These are phyloP conservation scores for Mustela nigripes DNA, from an alignment of 2,113 vertebrate species.

Conservation along the genomic window DNA sequence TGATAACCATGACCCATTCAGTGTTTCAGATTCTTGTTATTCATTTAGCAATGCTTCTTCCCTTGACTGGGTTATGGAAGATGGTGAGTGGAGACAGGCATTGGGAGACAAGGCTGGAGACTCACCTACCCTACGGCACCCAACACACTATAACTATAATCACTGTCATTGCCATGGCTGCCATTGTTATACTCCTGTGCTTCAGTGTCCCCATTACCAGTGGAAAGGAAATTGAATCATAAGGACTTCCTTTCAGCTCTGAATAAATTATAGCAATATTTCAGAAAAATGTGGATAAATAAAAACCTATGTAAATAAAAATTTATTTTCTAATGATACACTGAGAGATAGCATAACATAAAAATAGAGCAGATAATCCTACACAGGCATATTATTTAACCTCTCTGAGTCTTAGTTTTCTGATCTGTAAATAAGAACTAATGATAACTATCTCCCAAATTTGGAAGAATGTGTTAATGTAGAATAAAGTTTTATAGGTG, in stretches of 20 bases:
- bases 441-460: neutral
- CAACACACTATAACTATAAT: neutral
- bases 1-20: neutral
- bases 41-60: neutral
- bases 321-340: neutral
- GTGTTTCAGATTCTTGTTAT: neutral
- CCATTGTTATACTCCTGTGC: neutral
- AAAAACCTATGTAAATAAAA: slow-evolving; percentile 24
- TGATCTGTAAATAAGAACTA: slow-evolving; percentile 36
- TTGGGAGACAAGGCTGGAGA: neutral
- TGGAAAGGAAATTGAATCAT: slow-evolving; percentile 7
- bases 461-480: neutral
- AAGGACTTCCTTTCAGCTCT: neutral
- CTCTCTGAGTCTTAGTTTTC: neutral
- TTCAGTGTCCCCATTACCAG: neutral
- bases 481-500: neutral
- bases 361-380: neutral
- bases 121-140: neutral
- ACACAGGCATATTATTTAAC: neutral
- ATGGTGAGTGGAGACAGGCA: neutral
- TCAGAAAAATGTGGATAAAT: neutral
- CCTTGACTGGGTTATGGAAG: neutral
- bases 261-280: neutral
- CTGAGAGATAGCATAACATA: neutral
- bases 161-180: neutral